phyloP scores from a whole-genome alignment of 2,888 invertebrate genomes.

The Rhopalosiphum nymphaeae region DNA sequence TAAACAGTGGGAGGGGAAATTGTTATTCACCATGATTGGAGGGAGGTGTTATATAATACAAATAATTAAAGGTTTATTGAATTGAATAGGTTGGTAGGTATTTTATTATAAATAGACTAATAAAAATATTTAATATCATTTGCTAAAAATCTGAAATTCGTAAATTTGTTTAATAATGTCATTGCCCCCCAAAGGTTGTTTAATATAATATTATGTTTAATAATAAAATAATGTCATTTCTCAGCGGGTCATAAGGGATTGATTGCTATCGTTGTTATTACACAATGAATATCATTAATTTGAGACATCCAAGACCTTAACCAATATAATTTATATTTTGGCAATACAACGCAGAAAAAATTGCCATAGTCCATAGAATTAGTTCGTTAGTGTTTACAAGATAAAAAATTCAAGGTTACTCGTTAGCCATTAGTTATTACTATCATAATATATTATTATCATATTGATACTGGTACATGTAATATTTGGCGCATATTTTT shows the following conservation, averaged over 20 bases:
- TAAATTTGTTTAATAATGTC: conserved; percentile 26
- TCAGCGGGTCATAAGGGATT: conserved; percentile 52
- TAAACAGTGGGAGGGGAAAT: neutral
- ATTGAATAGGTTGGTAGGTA: neutral
- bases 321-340: conserved; percentile 52
- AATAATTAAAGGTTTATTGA: neutral
- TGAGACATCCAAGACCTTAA: conserved; percentile 41
- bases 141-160: neutral
- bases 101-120: neutral
- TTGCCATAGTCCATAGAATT: conserved; percentile 62
- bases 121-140: neutral
- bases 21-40: neutral
- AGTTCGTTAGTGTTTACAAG: conserved; percentile 56
- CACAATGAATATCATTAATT: conserved; percentile 56
- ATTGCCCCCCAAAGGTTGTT: conserved; percentile 23
- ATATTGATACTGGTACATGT: neutral
- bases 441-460: conserved; percentile 25
- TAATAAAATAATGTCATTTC: conserved; percentile 56
- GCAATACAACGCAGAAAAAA: conserved; percentile 57
- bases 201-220: neutral
- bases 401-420: conserved; percentile 44
- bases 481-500: neutral
- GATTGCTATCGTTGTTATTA: conserved; percentile 48
- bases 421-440: neutral
- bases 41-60: neutral